Conservation (phyloP, 2,797 vertebrate species). For the Paramormyrops hopkinsi region DNA sequence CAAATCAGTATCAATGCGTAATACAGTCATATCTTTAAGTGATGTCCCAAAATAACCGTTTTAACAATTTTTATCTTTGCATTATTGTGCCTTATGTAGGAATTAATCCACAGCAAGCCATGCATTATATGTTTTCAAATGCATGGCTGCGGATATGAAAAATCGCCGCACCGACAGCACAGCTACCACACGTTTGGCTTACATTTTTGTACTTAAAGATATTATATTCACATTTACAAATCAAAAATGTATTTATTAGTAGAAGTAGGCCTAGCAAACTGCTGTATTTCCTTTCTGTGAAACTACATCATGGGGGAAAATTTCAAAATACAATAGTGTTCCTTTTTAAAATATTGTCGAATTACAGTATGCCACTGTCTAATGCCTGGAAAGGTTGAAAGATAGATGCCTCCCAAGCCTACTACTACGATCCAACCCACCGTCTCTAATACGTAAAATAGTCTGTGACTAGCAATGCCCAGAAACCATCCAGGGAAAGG, state of each 20-base stretch:
- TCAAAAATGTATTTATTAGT: neutral
- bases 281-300: neutral
- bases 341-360: neutral
- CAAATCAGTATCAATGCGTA: neutral
- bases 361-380: neutral
- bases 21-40: neutral
- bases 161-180: neutral
- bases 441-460: neutral
- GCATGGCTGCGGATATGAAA: neutral
- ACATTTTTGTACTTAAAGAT: neutral
- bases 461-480: neutral
- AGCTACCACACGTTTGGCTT: neutral
- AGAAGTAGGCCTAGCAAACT: neutral
- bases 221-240: neutral
- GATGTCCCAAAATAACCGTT: neutral
- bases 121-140: neutral
- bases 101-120: neutral
- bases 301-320: neutral
- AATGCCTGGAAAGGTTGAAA: neutral
- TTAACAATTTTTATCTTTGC: neutral
- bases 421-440: neutral
- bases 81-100: neutral
- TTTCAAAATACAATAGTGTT: neutral
- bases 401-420: neutral
- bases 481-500: too few species aligned